Evolutionary conservation across 2,797 vertebrate genomes (phyloP).

Genomic region (Steatocranus sp.): DNA sequence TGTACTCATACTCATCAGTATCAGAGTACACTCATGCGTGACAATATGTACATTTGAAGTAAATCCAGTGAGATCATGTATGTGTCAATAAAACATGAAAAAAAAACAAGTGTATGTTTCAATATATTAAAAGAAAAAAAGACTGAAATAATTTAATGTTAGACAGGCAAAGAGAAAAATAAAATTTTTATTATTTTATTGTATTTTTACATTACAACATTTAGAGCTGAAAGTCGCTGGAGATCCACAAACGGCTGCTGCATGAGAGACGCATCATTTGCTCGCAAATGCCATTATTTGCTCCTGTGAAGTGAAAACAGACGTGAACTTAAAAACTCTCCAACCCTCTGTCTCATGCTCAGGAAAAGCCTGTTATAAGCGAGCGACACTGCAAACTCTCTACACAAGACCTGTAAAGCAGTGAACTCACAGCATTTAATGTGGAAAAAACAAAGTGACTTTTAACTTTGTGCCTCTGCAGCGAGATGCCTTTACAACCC

Average conservation of each 20-base stretch:
- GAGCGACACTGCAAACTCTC: conserved; percentile 1
- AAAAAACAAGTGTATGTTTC: conserved; percentile 1
- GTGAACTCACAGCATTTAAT: conserved; percentile 46
- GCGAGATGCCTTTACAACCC: conserved; percentile 51
- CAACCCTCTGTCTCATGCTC: neutral
- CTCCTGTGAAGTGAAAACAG: conserved; percentile 79
- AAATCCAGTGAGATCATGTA: conserved; percentile 55
- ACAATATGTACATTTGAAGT: conserved; percentile 58
- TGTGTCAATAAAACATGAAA: conserved; percentile 68
- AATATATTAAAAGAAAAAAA: neutral
- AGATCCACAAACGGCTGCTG: neutral
- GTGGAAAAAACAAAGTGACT: conserved; percentile 40
- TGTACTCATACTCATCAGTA: conserved; percentile 43
- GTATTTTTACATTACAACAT: conserved; percentile 50
- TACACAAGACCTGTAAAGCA: conserved; percentile 38
- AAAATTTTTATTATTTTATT: conserved; percentile 53
- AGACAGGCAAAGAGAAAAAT: conserved; percentile 56
- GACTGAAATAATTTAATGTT: neutral
- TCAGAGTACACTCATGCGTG: conserved; percentile 42
- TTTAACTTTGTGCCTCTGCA: conserved; percentile 32
- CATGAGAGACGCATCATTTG: conserved; percentile 73
- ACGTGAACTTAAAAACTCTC: neutral
- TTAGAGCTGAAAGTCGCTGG: conserved; percentile 10
- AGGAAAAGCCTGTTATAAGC: neutral
- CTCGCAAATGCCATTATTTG: conserved; percentile 94